Conservation (phyloP, 1,140 invertebrate species). For the Pseudomyrmex pallidus region DNA sequence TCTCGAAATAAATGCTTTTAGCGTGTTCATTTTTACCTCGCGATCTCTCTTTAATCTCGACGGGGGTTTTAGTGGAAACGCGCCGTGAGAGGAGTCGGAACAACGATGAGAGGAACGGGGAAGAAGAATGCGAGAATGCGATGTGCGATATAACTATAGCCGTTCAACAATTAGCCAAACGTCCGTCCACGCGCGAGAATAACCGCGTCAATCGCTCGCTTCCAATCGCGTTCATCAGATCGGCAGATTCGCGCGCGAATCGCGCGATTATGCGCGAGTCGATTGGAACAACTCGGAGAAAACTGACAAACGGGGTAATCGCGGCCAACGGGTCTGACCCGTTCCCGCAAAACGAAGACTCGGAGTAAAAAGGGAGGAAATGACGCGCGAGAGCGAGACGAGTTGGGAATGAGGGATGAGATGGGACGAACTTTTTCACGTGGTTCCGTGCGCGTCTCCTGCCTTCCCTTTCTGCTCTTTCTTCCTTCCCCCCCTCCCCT, state of each 20-base stretch:
- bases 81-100: background rate
- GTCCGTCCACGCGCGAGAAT: background rate
- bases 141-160: conserved; percentile 17
- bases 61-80: conserved; percentile 4
- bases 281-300: background rate
- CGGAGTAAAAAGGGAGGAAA: background rate
- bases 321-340: conserved; percentile 53
- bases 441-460: conserved; percentile 48
- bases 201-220: background rate
- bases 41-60: conserved; percentile 60
- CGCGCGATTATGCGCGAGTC: conserved; percentile 13
- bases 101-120: background rate
- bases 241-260: background rate
- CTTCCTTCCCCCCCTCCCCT: background rate
- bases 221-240: background rate
- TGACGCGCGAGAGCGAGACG: background rate
- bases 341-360: conserved; percentile 31
- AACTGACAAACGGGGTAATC: conserved; percentile 39
- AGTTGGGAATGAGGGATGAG: conserved; percentile 63
- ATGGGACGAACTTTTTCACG: conserved; percentile 67
- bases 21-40: conserved; percentile 50
- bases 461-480: too few species aligned
- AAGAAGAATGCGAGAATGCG: conserved; percentile 1
- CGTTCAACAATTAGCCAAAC: conserved; percentile 8
- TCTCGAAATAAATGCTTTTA: conserved; percentile 68